Evolutionary conservation across 2,888 invertebrate species (phyloP).

Genomic region (Drosophila fungiperda): DNA sequence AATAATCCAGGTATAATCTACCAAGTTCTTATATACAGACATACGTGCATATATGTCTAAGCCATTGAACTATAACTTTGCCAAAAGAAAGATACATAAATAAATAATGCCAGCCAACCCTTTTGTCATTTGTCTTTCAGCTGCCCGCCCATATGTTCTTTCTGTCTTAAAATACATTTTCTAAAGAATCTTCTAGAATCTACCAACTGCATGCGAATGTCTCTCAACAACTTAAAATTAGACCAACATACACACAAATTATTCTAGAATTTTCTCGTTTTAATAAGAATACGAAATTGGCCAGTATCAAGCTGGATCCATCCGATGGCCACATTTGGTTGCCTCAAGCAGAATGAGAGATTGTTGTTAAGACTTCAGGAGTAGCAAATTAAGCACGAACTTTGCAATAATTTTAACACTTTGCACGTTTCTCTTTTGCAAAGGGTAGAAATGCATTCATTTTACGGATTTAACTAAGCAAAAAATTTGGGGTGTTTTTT

Average conservation of each 20-base stretch:
- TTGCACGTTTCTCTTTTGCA: constrained; percentile 6
- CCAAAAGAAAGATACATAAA: background rate
- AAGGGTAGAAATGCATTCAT: constrained; percentile 22
- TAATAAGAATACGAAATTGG: background rate
- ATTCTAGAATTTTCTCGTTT: background rate
- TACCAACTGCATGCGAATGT: background rate
- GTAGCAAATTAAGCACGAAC: constrained; percentile 13
- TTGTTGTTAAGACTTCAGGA: background rate
- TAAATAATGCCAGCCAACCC: background rate
- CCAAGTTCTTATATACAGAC: background rate
- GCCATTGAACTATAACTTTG: background rate
- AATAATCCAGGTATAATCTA: background rate
- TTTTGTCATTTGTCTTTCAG: constrained; percentile 7
- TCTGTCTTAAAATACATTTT: constrained; percentile 13
- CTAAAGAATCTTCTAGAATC: background rate
- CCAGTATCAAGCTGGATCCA: background rate
- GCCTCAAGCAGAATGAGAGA: background rate
- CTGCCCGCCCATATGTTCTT: background rate
- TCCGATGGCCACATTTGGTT: constrained; percentile 2
- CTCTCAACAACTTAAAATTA: constrained; percentile 3
- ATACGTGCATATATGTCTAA: background rate
- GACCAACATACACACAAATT: background rate
- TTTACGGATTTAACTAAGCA: background rate
- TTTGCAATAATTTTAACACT: constrained; percentile 4
- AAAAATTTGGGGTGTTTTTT: constrained; percentile 14